Base-by-base conservation (phyloP, 2,113 vertebrate species). In the Lepisosteus oculatus region DNA sequence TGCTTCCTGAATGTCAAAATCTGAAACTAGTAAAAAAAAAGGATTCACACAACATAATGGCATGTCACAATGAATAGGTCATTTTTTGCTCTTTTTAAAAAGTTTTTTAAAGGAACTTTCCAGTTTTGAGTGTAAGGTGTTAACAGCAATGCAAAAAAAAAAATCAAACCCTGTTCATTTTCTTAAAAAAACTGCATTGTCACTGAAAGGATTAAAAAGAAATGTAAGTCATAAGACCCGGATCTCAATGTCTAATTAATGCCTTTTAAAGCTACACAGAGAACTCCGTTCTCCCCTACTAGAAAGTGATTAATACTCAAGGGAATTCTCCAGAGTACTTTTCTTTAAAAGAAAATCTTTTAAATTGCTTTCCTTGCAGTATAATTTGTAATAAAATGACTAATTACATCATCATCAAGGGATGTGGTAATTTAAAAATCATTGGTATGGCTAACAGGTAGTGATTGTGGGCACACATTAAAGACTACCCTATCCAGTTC, bases 331-430 rank as follows among this genome's bases (percentile, higher is more conserved):
- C 43, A 9, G n/a, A 65, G 54, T 13, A 4, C 12, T 14, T 8
- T 72, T 65, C 61, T n/a, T 65, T 13, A 65, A 75, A 75, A 61
- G 6, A 43, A 70, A 55, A 3, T 68, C 15, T 51, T 43, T 62
- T 70, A 55, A 77, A 73, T 45, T 67, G 68, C 63, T 67, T 17
- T 61, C 64, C 63, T 73, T 66, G 47, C 57, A 55, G 73, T 44
- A 59, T 43, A 65, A 70, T 65, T 70, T 75, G 43, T 29, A 66
- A 75, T 70, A 67, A 70, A 66, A 66, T 54, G 13, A 61, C 42
- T 43, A 75, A 70, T 75, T 70, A 66, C 54, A 44, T 9, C n/a
- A 65, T 41, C 9, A 68, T 74, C 57, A 62, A 69, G 15, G 69
- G 57, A 70, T 70, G 55, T n/a, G 14, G 59, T 51, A 45, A 71